Base-by-base conservation (phyloP, 2,888 invertebrate genomes). In the Monopis laevigella region DNA sequence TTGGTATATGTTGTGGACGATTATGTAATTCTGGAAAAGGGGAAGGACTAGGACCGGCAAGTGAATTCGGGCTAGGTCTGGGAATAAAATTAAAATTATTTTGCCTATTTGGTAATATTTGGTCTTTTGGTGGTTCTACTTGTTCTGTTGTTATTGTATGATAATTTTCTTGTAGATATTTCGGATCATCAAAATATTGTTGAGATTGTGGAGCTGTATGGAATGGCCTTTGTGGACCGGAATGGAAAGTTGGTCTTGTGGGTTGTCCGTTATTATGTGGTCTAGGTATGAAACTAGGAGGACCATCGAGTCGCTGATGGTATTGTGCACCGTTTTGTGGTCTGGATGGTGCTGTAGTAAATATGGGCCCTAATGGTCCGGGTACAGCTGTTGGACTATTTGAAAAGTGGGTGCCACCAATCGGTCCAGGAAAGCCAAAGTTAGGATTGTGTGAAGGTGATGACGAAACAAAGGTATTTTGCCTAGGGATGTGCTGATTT, bases 201-300 rank as follows among this genome's bases (percentile, higher is more conserved):
- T 75, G 73, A 11, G 64, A 51, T 50, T 70, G 73, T 26, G 67
- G 56, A 42, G 62, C 62, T 41, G 65, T 64, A 46, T 72, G 69
- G 56, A 84, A 82, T 7, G 84, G 84, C 51, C 83, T 71, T 55
- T 84, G 83, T 10, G 82, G 71, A 48, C 82, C 84, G 14, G 84
- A 67, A 52, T 80, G 75, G 51, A 82, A 81, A 43, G 62, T 63
- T 11, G 59, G 43, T 52, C 73, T 64, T 13, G 80, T 65, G 10
- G 63, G 54, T 24, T 80, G 83, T 51, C 65, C 72, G 17, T 82
- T 72, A 24, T 70, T 67, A 16, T 27, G 43, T 18, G 68, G 67
- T 19, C 78, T 59, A 16, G 63, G 43, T 5, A 53, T 58, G 50
- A 77, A 75, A 18, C 60, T 46, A 26, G 66, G 65, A 28, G 62